These are phyloP conservation scores for Lycaon pictus DNA, from an alignment of 2,113 vertebrate species.

Conservation along the genomic window DNA sequence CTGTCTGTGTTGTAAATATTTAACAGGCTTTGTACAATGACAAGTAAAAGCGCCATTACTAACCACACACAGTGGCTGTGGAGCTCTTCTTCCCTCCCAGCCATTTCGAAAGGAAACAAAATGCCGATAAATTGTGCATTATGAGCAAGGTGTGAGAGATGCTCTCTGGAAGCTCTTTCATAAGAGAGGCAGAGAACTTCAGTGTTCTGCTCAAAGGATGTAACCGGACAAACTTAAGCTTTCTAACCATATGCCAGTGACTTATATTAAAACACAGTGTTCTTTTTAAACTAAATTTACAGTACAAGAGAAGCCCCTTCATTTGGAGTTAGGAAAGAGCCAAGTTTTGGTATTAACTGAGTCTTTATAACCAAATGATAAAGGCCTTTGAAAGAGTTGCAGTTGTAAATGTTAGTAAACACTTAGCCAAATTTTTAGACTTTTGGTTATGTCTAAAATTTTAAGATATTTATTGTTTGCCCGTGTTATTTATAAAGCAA, in stretches of 20 bases:
- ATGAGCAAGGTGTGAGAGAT: conserved; percentile 65
- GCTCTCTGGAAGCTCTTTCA: conserved; percentile 65
- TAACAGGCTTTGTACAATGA: conserved; percentile 82
- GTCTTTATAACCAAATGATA: conserved; percentile 86
- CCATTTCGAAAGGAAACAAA: conserved; percentile 75
- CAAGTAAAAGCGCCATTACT: conserved; percentile 80
- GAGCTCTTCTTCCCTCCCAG: conserved; percentile 69
- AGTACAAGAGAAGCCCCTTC: conserved; percentile 84
- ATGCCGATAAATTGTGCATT: conserved; percentile 71
- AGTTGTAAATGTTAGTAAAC: conserved; percentile 84
- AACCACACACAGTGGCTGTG: conserved; percentile 73
- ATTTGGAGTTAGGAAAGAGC: conserved; percentile 64
- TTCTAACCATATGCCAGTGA: conserved; percentile 79
- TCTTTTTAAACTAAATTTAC: conserved; percentile 85
- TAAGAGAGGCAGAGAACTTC: conserved; percentile 58
- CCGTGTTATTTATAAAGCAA: conserved; percentile 79
- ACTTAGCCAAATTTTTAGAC: conserved; percentile 82
- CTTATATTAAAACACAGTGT: conserved; percentile 82
- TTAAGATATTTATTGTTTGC: conserved; percentile 84
- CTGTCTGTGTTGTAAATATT: conserved; percentile 84
- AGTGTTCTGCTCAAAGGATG: conserved; percentile 39
- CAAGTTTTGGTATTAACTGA: conserved; percentile 81
- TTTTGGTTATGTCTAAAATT: conserved; percentile 80
- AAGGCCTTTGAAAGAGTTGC: conserved; percentile 83
- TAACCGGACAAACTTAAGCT: conserved; percentile 52